Percentiles rank a stretch among this genome's conserved stretches.
Evolutionary conservation across 1,140 invertebrate genomes (phyloP).

Genomic region (Drosophila grimshawi): DNA sequence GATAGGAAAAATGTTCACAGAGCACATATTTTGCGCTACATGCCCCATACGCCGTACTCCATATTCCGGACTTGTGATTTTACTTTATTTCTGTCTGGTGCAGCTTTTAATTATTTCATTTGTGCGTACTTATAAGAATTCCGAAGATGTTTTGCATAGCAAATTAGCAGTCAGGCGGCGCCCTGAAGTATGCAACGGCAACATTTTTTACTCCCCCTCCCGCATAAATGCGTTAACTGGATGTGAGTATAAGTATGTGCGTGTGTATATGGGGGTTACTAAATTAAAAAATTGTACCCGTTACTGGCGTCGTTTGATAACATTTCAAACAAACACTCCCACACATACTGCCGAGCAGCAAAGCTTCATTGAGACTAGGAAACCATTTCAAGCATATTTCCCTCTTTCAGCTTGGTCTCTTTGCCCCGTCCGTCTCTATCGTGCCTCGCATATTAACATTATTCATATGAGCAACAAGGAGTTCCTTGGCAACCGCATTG

Average conservation of each 20-base stretch:
- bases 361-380: conserved; percentile 51
- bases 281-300: conserved; percentile 84
- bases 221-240: background rate
- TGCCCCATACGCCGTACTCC: background rate
- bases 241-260: background rate
- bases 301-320: conserved; percentile 76
- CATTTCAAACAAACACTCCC: conserved; percentile 71
- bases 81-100: conserved; percentile 15
- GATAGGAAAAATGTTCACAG: conserved; percentile 8
- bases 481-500: conserved; percentile 72
- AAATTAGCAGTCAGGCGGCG: conserved; percentile 68
- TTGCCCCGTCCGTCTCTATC: background rate
- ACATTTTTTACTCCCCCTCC: conserved; percentile 1
- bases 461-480: conserved; percentile 53
- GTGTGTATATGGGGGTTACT: conserved; percentile 46
- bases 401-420: conserved; percentile 20
- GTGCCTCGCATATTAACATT: conserved; percentile 77
- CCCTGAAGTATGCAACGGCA: conserved; percentile 50
- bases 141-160: conserved; percentile 82
- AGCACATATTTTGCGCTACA: background rate
- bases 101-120: conserved; percentile 83
- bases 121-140: conserved; percentile 52
- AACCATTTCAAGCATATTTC: conserved; percentile 65
- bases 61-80: background rate
- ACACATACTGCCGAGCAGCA: conserved; percentile 46